Evolutionary conservation across 1,140 invertebrate genomes (phyloP).

Genomic region (silkworm (Bombyx mori)): DNA sequence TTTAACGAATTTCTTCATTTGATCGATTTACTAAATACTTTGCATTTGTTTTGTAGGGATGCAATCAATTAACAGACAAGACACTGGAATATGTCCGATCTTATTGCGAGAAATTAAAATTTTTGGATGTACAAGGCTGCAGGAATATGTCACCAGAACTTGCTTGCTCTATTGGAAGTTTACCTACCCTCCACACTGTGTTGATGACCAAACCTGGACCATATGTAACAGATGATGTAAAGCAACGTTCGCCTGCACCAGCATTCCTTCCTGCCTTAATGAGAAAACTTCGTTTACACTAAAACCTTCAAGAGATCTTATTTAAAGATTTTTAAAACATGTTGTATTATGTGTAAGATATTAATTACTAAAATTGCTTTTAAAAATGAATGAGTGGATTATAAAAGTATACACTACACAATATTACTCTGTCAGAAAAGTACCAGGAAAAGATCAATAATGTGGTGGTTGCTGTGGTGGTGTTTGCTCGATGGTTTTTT

Average conservation of each 20-base stretch:
- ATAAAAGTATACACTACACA: too few species aligned
- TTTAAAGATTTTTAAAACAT: too few species aligned
- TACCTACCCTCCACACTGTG: constrained; percentile 67
- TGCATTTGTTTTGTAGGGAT: constrained; percentile 65
- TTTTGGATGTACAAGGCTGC: constrained; percentile 75
- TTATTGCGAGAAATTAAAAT: constrained; percentile 72
- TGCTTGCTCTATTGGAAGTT: constrained; percentile 60
- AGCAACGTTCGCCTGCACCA: constrained; percentile 48
- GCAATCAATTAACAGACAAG: constrained; percentile 77
- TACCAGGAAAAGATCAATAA: too few species aligned
- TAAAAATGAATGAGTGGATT: too few species aligned
- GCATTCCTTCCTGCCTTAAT: constrained; percentile 50
- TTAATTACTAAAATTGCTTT: too few species aligned
- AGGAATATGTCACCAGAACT: constrained; percentile 71
- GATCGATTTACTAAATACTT: not conserved
- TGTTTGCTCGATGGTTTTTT: too few species aligned
- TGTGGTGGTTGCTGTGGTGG: too few species aligned
- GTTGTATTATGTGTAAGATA: too few species aligned
- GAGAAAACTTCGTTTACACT: constrained; percentile 53
- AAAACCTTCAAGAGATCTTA: constrained; percentile 7
- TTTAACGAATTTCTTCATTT: too few species aligned
- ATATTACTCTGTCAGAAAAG: too few species aligned
- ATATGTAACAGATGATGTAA: constrained; percentile 54
- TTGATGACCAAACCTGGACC: constrained; percentile 60
- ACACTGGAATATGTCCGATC: constrained; percentile 72